Percentiles rank a stretch among this genome's conserved stretches.
Conservation (phyloP, 2,113 vertebrate species). For the Neopipo cinnamomea region DNA sequence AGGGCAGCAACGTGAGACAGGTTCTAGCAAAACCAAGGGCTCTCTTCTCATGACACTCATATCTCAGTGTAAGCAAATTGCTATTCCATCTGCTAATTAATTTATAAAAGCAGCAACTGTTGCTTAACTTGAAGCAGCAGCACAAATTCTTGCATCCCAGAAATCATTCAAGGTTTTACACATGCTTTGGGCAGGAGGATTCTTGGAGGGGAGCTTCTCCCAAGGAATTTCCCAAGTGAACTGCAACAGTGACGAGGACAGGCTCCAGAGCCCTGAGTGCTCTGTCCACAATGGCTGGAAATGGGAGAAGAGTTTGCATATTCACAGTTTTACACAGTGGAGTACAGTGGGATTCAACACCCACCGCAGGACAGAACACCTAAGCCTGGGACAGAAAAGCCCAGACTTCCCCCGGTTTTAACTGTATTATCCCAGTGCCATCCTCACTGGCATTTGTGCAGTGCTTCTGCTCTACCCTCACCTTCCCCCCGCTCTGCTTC, state of each 20-base stretch:
- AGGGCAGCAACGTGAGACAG: not conserved
- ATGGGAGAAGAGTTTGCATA: not conserved
- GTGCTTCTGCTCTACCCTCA: not conserved
- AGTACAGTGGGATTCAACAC: not conserved
- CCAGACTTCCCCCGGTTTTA: not conserved
- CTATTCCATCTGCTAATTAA: not conserved
- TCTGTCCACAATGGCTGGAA: not conserved
- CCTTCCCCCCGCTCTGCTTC: not conserved
- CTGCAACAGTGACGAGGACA: not conserved
- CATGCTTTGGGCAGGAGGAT: not conserved
- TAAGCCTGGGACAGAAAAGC: not conserved
- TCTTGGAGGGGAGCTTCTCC: not conserved
- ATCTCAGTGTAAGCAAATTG: not conserved
- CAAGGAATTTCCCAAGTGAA: not conserved
- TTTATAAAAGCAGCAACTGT: not conserved
- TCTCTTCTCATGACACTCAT: not conserved
- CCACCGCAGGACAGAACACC: not conserved
- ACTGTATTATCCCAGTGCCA: not conserved
- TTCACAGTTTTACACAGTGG: not conserved
- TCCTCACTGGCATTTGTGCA: not conserved
- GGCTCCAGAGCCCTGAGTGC: accelerated
- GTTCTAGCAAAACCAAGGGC: not conserved
- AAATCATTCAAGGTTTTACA: not conserved
- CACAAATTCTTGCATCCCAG: not conserved
- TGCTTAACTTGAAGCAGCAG: not conserved